Percentiles rank a stretch among this genome's conserved stretches.
Conservation (phyloP, 2,113 vertebrate genomes). For the Rhodinocichla rosea region DNA sequence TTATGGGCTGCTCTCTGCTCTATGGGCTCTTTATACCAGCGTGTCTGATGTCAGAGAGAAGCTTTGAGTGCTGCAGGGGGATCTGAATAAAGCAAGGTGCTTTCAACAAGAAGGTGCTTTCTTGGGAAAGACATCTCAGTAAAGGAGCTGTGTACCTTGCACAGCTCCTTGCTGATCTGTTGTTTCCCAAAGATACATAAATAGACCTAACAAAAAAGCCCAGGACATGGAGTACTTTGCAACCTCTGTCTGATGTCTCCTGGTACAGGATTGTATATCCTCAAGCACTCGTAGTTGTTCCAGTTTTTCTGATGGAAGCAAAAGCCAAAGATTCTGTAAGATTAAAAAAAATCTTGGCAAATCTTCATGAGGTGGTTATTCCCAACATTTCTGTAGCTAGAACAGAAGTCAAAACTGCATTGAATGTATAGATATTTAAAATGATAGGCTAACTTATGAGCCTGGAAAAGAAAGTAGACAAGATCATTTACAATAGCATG, state of each 20-base stretch:
- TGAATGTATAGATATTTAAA: background rate
- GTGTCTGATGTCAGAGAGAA: background rate
- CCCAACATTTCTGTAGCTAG: background rate
- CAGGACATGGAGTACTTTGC: background rate
- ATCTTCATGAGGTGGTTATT: background rate
- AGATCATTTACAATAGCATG: background rate
- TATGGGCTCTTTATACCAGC: background rate
- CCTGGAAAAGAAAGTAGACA: background rate
- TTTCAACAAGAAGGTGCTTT: background rate
- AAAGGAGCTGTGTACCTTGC: background rate
- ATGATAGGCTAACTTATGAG: background rate
- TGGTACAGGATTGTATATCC: background rate
- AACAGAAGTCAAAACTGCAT: background rate
- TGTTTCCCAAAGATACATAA: background rate
- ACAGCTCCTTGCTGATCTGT: background rate
- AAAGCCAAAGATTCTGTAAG: background rate
- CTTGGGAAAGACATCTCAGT: background rate
- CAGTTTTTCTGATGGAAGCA: constrained; percentile 11
- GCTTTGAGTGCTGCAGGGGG: background rate
- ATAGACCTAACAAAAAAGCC: background rate
- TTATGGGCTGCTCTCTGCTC: background rate
- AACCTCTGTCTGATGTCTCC: background rate
- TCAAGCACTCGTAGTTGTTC: background rate
- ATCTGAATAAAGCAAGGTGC: background rate
- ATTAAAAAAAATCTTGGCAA: background rate